Conservation (phyloP, 1,140 invertebrate genomes). For the Pogonomyrmex californicus region DNA sequence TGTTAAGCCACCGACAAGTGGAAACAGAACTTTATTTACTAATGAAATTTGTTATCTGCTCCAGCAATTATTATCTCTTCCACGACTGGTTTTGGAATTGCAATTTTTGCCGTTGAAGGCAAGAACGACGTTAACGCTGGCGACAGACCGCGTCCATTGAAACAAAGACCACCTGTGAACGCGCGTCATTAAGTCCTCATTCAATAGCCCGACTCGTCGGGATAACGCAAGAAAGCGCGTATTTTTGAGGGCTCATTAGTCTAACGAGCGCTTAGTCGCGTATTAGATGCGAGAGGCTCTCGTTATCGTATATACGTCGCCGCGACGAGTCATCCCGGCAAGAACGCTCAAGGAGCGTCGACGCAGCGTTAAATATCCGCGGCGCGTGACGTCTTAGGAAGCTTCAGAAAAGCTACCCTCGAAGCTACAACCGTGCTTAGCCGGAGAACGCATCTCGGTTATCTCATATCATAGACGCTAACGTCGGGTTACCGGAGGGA, state of each 20-base stretch:
- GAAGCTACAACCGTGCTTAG: neutral
- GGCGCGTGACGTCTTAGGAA: neutral
- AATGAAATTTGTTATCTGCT: neutral
- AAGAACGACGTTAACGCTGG: neutral
- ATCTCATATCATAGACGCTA: slow-evolving; percentile 8
- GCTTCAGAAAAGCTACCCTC: slow-evolving; percentile 6
- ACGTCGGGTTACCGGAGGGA: neutral
- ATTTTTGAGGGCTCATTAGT: slow-evolving; percentile 64
- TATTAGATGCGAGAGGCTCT: slow-evolving; percentile 46
- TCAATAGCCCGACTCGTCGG: neutral
- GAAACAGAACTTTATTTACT: neutral
- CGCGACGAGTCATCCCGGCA: neutral
- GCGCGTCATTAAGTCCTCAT: slow-evolving; percentile 56
- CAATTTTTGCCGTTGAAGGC: neutral
- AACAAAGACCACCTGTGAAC: slow-evolving; percentile 42
- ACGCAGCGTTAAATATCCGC: slow-evolving; percentile 6
- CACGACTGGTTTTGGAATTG: neutral
- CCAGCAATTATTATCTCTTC: neutral
- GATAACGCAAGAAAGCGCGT: slow-evolving; percentile 36
- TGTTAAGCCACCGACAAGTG: neutral
- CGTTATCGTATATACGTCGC: slow-evolving; percentile 23
- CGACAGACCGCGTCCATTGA: slow-evolving; percentile 28
- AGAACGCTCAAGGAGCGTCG: slow-evolving; percentile 19
- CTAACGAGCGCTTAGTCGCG: slow-evolving; percentile 59
- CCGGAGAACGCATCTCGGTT: neutral